phyloP scores from a whole-genome alignment of 2,888 invertebrate genomes.

The Scaptomyza parva region DNA sequence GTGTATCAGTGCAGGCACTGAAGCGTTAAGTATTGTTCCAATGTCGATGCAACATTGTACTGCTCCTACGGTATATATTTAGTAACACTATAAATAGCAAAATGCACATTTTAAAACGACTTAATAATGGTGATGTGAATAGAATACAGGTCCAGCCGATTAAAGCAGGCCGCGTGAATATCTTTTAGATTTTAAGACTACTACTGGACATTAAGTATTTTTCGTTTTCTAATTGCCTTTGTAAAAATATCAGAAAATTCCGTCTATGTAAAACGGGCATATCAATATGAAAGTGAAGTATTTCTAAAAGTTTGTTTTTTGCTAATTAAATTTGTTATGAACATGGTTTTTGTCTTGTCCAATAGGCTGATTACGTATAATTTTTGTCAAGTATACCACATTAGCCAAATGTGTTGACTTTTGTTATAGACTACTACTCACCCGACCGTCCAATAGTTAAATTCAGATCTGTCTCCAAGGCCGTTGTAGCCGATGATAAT shows the following conservation, averaged over 20 bases:
- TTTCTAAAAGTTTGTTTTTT: no score
- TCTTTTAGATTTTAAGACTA: no score
- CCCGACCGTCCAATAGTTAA: constrained; percentile 84
- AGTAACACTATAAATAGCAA: constrained; percentile 54
- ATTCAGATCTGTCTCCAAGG: constrained; percentile 82
- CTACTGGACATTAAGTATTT: no score
- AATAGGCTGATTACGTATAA: no score
- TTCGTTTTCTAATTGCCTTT: no score
- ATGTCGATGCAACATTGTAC: constrained; percentile 37
- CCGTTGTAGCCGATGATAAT: constrained; percentile 82
- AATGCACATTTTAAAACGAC: background rate
- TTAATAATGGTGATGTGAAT: background rate
- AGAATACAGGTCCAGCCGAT: background rate
- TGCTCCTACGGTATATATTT: constrained; percentile 40
- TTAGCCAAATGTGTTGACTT: background rate
- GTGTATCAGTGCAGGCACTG: constrained; percentile 41
- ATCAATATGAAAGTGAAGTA: no score
- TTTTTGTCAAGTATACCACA: background rate
- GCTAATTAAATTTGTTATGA: no score
- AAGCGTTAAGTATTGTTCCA: constrained; percentile 68
- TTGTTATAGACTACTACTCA: constrained; percentile 62
- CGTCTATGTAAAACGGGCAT: no score
- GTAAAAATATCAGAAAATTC: no score
- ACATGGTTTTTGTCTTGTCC: no score
- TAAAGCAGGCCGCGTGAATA: no score